phyloP scores from a whole-genome alignment of 1,140 invertebrate species.

The Hyles euphorbiae region DNA sequence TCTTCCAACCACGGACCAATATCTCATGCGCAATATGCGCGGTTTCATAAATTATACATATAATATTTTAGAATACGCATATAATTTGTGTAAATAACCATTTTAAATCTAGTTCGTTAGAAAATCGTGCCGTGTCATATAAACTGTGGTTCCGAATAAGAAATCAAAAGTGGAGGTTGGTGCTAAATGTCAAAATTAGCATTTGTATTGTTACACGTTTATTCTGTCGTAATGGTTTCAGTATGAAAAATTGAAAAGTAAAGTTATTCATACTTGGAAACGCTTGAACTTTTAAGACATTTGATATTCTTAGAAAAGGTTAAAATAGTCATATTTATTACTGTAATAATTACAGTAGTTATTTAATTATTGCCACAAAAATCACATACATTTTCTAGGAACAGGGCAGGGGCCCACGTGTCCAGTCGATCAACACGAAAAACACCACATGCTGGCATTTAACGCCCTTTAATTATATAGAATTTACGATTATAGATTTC shows the following conservation, averaged over 20 bases:
- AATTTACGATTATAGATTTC: conserved; percentile 11
- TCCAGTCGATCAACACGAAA: conserved; percentile 10
- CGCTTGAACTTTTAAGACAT: too few relatives aligned
- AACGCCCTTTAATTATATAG: conserved; percentile 29
- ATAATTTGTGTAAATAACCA: conserved; percentile 1
- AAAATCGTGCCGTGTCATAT: conserved; percentile 33
- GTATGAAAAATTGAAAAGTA: too few relatives aligned
- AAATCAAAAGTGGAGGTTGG: conserved; percentile 50
- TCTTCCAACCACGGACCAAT: background rate
- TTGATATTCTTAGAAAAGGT: too few relatives aligned
- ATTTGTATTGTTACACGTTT: conserved; percentile 39
- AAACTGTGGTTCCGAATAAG: conserved; percentile 30
- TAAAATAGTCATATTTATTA: too few relatives aligned
- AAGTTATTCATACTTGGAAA: too few relatives aligned
- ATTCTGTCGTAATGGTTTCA: too few relatives aligned
- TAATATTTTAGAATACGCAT: conserved; percentile 1
- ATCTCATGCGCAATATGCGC: background rate
- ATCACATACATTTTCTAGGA: conserved; percentile 1
- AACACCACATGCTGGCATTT: conserved; percentile 27
- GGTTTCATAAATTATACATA: background rate
- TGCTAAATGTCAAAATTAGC: conserved; percentile 53
- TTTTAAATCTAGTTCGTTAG: conserved; percentile 30
- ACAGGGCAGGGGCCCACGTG: background rate
- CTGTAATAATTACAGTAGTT: too few relatives aligned
- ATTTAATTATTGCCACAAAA: background rate